Evolutionary conservation across 2,113 vertebrate species (phyloP).

Genomic region (Pycnonotus jocosus): DNA sequence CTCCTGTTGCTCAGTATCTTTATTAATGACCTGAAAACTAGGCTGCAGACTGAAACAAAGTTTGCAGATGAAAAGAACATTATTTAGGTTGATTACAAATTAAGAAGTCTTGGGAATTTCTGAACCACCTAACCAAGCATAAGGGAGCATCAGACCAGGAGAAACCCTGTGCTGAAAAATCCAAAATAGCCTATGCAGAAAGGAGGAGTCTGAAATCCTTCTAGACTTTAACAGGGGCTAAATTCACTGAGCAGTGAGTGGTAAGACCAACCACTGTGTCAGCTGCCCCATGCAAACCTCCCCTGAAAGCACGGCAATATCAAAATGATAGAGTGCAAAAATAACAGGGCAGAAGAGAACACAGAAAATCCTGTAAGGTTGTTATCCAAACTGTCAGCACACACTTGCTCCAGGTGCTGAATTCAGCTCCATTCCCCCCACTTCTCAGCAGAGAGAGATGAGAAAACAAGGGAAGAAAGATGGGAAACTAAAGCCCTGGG

Average conservation of each 20-base stretch:
- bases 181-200: background rate
- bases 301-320: background rate
- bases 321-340: background rate
- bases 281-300: background rate
- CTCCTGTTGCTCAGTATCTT: background rate
- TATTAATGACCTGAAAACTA: slow-evolving; percentile 33
- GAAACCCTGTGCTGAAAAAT: background rate
- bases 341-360: background rate
- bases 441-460: background rate
- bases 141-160: background rate
- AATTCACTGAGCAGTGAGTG: background rate
- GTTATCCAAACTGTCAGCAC: background rate
- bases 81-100: slow-evolving; percentile 27
- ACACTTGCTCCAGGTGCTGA: background rate
- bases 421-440: background rate
- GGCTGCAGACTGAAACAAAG: background rate
- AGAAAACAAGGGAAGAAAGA: background rate
- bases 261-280: background rate
- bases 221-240: background rate
- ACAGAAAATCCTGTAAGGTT: background rate
- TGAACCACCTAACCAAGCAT: background rate
- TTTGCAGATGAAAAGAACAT: slow-evolving; percentile 19
- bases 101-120: background rate
- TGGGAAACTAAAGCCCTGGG: background rate
- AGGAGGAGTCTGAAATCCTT: background rate